Evolutionary conservation across 2,113 vertebrate genomes (phyloP).

Genomic region (Ammodytes dubius): DNA sequence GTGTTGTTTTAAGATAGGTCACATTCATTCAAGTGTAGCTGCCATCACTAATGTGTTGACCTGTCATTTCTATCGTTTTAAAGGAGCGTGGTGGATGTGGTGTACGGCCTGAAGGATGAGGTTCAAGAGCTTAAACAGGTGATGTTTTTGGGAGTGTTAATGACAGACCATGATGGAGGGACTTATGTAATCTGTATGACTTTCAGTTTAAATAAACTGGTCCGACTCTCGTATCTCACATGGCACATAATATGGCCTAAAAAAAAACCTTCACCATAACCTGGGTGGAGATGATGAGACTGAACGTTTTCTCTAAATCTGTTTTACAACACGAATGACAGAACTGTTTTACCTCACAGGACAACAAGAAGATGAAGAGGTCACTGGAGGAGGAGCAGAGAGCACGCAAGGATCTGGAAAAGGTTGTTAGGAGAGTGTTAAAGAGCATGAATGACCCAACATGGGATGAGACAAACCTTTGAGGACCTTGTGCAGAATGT

Average conservation of each 20-base stretch:
- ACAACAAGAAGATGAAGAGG: conserved; percentile 98
- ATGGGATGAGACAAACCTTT: conserved; percentile 98
- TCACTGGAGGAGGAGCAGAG: conserved; percentile 96
- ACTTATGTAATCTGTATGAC: background rate
- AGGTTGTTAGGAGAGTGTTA: conserved; percentile 92
- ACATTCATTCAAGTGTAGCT: no score
- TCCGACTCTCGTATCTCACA: background rate
- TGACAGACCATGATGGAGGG: background rate
- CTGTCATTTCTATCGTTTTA: conserved; percentile 37
- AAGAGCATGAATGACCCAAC: conserved; percentile 96
- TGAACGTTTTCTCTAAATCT: no score
- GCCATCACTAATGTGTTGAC: conserved; percentile 11
- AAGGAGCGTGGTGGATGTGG: conserved; percentile 96
- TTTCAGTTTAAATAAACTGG: background rate
- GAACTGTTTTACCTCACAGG: conserved; percentile 81
- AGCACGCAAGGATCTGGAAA: conserved; percentile 95
- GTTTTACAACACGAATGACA: background rate
- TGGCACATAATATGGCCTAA: no score
- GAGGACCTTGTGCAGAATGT: conserved; percentile 63
- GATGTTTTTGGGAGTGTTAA: conserved; percentile 5
- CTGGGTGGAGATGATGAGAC: no score
- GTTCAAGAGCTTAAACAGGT: conserved; percentile 97
- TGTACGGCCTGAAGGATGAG: conserved; percentile 95
- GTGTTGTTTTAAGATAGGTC: conserved; percentile 3
- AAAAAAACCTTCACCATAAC: no score